Evolutionary conservation across 1,140 invertebrate species (phyloP).

Genomic region (Bombus breviceps): DNA sequence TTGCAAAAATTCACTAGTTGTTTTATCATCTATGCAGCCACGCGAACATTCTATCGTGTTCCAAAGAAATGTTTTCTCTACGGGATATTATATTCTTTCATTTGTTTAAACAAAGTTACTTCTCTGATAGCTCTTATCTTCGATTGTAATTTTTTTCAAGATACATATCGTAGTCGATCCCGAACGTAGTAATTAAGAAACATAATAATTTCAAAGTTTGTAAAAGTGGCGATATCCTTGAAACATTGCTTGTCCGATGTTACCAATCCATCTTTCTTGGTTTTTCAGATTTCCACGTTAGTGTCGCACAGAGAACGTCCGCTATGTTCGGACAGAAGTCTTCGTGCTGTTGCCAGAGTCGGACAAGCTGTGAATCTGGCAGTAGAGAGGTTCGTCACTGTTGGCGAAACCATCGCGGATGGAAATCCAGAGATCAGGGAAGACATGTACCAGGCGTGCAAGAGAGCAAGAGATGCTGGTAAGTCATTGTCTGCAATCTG

Average conservation of each 20-base stretch:
- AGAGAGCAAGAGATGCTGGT: constrained; percentile 97
- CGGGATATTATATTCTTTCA: background rate
- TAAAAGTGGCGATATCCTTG: too few relatives aligned
- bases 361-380: constrained; percentile 98
- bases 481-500: constrained; percentile 55
- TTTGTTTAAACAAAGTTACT: too few relatives aligned
- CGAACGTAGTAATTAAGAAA: too few relatives aligned
- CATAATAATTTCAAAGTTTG: too few relatives aligned
- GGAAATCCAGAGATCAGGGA: constrained; percentile 98
- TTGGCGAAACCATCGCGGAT: constrained; percentile 98
- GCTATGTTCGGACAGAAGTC: constrained; percentile 83
- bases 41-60: too few relatives aligned
- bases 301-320: constrained; percentile 86
- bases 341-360: constrained; percentile 93
- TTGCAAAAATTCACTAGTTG: background rate
- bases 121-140: too few relatives aligned
- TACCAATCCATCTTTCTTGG: constrained; percentile 28
- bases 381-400: constrained; percentile 98
- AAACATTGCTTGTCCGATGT: background rate
- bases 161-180: too few relatives aligned
- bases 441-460: constrained; percentile 99
- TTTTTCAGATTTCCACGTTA: constrained; percentile 94
- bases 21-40: too few relatives aligned
- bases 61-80: background rate
- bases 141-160: too few relatives aligned